Percentiles rank a stretch among this genome's conserved stretches.
phyloP scores from a whole-genome alignment of 2,797 vertebrate genomes.

The Hozukius guyotensis region DNA sequence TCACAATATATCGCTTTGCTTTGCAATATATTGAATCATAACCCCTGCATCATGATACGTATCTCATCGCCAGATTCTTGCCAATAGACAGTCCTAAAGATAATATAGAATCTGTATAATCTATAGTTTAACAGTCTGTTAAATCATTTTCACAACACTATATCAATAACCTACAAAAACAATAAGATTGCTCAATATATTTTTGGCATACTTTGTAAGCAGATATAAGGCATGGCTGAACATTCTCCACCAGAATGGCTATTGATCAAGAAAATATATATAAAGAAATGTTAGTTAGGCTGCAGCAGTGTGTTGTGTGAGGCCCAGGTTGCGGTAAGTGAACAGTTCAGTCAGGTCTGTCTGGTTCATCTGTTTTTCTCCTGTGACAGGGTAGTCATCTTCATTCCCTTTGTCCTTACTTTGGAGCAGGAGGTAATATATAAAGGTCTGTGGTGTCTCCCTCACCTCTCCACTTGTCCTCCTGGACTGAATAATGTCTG shows the following conservation, averaged over 20 bases:
- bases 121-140: background rate
- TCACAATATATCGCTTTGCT: too few species aligned
- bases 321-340: conserved; percentile 58
- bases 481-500: conserved; percentile 74
- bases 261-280: conserved; percentile 42
- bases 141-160: background rate
- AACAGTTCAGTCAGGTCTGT: conserved; percentile 77
- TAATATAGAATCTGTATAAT: background rate
- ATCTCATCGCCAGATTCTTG: too few species aligned
- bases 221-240: conserved; percentile 21
- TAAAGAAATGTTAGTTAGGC: conserved; percentile 29
- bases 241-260: conserved; percentile 1
- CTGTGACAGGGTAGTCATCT: conserved; percentile 82
- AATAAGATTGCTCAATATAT: background rate
- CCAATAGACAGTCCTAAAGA: background rate
- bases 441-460: conserved; percentile 77
- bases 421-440: conserved; percentile 80
- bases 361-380: conserved; percentile 74
- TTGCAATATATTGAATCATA: background rate
- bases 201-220: conserved; percentile 7
- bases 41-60: background rate
- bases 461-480: conserved; percentile 74
- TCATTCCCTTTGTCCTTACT: conserved; percentile 85
- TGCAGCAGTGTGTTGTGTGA: conserved; percentile 29
- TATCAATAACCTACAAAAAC: background rate